A percentile compares a stretch with the other conserved stretches of the same genome.
Evolutionary conservation across 2,113 vertebrate species (phyloP).

Genomic region (Tachuris rubrigastra): DNA sequence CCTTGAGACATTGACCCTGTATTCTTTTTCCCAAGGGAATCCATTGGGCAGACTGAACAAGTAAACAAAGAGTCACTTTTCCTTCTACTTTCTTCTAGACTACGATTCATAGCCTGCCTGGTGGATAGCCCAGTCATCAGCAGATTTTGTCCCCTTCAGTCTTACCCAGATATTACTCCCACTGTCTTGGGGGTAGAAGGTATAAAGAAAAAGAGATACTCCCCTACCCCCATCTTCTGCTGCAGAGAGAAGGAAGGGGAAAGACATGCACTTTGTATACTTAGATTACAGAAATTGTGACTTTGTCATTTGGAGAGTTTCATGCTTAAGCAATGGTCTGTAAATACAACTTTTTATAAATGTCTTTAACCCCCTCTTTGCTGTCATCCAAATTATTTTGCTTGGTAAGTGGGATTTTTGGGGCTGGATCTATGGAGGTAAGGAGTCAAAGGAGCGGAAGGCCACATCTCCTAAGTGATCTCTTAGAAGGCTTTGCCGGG

Average conservation of each 20-base stretch:
- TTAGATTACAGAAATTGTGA: conserved; percentile 31
- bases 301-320: conserved; percentile 36
- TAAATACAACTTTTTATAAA: conserved; percentile 70
- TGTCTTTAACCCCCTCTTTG: conserved; percentile 49
- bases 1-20: background rate
- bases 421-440: background rate
- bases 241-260: conserved; percentile 34
- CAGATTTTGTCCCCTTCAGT: background rate
- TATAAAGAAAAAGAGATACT: background rate
- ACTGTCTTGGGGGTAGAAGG: background rate
- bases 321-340: conserved; percentile 52
- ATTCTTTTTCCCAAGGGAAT: background rate
- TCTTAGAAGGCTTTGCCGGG: background rate
- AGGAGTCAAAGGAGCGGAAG: background rate
- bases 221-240: background rate
- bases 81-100: background rate
- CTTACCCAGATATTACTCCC: background rate
- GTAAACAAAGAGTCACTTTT: background rate
- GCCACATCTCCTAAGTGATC: background rate
- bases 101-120: background rate
- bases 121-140: background rate
- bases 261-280: conserved; percentile 65
- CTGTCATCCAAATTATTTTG: conserved; percentile 17
- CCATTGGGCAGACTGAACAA: background rate
- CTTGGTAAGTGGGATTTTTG: background rate